A percentile compares a stretch with the other conserved stretches of the same genome.
These are phyloP conservation scores for Petrocephalus zakoni DNA, from an alignment of 2,113 vertebrate genomes.

Conservation along the genomic window DNA sequence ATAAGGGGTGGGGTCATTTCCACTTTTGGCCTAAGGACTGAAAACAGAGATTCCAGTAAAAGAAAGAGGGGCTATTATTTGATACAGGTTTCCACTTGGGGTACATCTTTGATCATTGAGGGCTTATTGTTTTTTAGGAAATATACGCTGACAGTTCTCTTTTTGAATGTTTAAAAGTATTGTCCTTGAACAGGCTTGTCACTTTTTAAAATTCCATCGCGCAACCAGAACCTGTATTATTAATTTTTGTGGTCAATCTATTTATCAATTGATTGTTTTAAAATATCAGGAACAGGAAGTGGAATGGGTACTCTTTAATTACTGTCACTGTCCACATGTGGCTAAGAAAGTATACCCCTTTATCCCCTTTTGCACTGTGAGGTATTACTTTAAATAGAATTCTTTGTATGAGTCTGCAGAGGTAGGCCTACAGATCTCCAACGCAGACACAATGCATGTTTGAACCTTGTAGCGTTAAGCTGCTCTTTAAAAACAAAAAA, in stretches of 20 bases:
- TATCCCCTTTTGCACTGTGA: constrained; percentile 31
- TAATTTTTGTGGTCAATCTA: background rate
- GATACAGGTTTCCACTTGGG: constrained; percentile 32
- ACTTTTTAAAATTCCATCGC: background rate
- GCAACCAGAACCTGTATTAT: background rate
- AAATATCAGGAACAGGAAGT: constrained; percentile 10
- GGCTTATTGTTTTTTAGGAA: background rate
- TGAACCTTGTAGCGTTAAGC: background rate
- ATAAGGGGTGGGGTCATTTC: constrained; percentile 45
- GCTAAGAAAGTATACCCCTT: constrained; percentile 20
- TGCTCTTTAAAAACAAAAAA: background rate
- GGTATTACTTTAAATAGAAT: constrained; percentile 35
- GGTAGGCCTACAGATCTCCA: background rate
- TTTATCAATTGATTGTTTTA: background rate
- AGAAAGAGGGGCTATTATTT: constrained; percentile 35
- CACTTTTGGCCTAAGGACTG: constrained; percentile 50
- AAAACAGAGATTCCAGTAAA: constrained; percentile 51
- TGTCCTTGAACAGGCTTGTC: constrained; percentile 5
- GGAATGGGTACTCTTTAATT: background rate
- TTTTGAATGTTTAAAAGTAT: background rate
- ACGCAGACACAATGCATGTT: background rate
- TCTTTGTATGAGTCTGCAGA: constrained; percentile 26
- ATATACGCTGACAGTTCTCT: constrained; percentile 9
- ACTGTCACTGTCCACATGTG: constrained; percentile 15
- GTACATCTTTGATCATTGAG: constrained; percentile 20